These are phyloP conservation scores for Leucania comma DNA, from an alignment of 2,888 invertebrate genomes.

Conservation along the genomic window DNA sequence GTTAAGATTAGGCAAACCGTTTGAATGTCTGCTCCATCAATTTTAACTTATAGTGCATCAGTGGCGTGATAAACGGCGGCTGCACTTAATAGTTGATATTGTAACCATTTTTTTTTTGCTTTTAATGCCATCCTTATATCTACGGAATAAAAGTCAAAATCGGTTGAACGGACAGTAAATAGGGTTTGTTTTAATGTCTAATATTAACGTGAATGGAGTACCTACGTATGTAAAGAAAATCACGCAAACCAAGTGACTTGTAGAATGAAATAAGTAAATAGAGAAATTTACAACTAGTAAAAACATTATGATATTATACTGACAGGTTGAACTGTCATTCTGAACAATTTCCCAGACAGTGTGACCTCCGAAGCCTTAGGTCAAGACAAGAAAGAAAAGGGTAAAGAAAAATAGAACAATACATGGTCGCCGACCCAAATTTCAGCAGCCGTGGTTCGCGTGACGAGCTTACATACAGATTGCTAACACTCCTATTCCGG, in stretches of 20 bases:
- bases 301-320: not conserved
- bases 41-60: too few relatives aligned
- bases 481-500: constrained; percentile 62
- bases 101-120: too few relatives aligned
- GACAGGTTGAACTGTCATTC: not conserved
- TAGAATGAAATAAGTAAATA: not conserved
- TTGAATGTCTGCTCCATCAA: too few relatives aligned
- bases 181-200: too few relatives aligned
- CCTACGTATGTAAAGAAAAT: too few relatives aligned
- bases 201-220: too few relatives aligned
- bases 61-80: too few relatives aligned
- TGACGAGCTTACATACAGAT: constrained; percentile 54
- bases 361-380: constrained; percentile 44
- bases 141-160: too few relatives aligned
- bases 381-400: constrained; percentile 46
- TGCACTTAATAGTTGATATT: too few relatives aligned
- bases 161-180: too few relatives aligned
- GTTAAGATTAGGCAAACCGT: too few relatives aligned
- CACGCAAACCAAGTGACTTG: not conserved
- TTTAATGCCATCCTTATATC: too few relatives aligned
- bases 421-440: constrained; percentile 61
- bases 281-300: not conserved
- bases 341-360: constrained; percentile 9
- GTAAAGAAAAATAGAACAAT: constrained; percentile 58
- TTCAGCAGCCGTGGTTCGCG: constrained; percentile 51